Evolutionary conservation across 2,113 vertebrate genomes (phyloP).

Genomic region (Atractosteus spatula): DNA sequence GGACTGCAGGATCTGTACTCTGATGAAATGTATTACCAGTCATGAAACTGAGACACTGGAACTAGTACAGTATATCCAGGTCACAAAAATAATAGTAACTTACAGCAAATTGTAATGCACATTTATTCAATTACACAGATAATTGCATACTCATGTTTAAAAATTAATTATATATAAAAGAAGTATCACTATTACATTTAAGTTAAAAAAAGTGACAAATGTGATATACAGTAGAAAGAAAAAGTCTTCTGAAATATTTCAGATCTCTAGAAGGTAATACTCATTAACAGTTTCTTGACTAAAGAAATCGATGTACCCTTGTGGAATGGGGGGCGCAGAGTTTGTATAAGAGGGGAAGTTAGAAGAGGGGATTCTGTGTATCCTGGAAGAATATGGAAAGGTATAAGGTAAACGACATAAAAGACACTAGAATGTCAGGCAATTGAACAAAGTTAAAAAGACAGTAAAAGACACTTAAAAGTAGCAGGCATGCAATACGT

Average conservation of each 20-base stretch:
- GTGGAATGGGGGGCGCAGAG: slow-evolving; percentile 59
- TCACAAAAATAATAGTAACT: too few species aligned
- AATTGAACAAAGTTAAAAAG: slow-evolving; percentile 23
- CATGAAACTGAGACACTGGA: too few species aligned
- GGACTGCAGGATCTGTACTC: too few species aligned
- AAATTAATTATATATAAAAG: too few species aligned
- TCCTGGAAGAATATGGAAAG: slow-evolving; percentile 69
- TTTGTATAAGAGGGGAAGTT: slow-evolving; percentile 67
- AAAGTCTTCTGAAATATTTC: not conserved
- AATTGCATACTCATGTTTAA: too few species aligned
- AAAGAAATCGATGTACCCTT: slow-evolving; percentile 67
- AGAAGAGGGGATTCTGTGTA: slow-evolving; percentile 70
- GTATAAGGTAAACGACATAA: slow-evolving; percentile 45
- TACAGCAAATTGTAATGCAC: too few species aligned
- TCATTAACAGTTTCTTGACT: slow-evolving; percentile 28
- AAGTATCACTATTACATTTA: too few species aligned
- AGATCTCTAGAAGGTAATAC: not conserved
- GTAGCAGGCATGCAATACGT: slow-evolving; percentile 17
- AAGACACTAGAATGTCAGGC: slow-evolving; percentile 35
- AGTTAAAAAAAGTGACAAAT: too few species aligned
- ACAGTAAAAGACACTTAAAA: slow-evolving; percentile 10
- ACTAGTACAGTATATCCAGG: too few species aligned
- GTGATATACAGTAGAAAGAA: too few species aligned
- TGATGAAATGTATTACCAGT: too few species aligned
- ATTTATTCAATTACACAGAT: too few species aligned